Percentiles rank a stretch among this genome's conserved stretches.
Evolutionary conservation across 2,797 vertebrate genomes (phyloP).

Genomic region (Hippocampus kuda): DNA sequence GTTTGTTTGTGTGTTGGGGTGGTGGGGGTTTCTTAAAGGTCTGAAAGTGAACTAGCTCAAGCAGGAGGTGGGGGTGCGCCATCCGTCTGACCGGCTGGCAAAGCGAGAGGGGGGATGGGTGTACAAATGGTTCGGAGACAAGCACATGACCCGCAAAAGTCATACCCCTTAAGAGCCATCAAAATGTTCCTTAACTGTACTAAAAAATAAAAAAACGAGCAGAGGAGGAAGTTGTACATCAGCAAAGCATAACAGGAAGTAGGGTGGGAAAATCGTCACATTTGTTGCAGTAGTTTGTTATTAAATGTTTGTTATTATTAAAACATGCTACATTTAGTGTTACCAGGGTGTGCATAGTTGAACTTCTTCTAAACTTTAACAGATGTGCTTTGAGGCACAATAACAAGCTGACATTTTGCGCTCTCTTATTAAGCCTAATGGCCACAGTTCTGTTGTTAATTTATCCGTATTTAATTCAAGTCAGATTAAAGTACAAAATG

Average conservation of each 20-base stretch:
- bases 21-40: conserved; percentile 17
- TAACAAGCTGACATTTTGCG: not conserved
- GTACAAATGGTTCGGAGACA: conserved; percentile 11
- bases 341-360: not conserved
- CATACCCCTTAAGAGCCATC: not conserved
- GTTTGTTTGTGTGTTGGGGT: not conserved
- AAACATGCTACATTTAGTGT: not conserved
- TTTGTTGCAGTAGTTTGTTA: not conserved
- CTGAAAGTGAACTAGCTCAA: conserved; percentile 20
- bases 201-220: not conserved
- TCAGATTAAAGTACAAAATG: not conserved
- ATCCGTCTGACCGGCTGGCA: conserved; percentile 16
- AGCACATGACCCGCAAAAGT: conserved; percentile 18
- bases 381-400: not conserved
- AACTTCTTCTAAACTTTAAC: not conserved
- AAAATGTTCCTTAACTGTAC: not conserved
- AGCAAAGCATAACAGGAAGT: conserved; percentile 1
- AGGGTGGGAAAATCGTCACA: not conserved
- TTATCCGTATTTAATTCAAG: not conserved
- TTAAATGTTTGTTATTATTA: not conserved
- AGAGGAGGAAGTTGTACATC: not conserved
- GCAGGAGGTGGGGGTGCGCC: conserved; percentile 29
- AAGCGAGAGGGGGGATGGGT: conserved; percentile 14
- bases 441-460: not conserved
- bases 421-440: not conserved